phyloP scores from a whole-genome alignment of 1,140 invertebrate genomes.

The Aphaenogaster ashmeadi region DNA sequence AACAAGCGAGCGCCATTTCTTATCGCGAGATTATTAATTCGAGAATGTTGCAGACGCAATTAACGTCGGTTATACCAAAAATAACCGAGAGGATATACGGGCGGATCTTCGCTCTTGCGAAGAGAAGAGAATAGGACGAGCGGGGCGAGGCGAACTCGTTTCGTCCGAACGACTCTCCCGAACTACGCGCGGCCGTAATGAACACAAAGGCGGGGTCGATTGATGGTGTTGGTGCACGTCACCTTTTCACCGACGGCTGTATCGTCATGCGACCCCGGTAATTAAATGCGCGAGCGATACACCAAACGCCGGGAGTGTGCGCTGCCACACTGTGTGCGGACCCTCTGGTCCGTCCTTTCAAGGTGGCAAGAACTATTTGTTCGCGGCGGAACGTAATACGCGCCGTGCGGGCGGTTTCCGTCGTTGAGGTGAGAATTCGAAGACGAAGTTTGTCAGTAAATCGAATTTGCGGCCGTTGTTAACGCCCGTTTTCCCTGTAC shows the following conservation, averaged over 20 bases:
- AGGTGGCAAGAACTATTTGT: slow-evolving; percentile 24
- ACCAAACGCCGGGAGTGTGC: neutral
- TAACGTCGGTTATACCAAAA: neutral
- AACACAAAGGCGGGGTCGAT: slow-evolving; percentile 37
- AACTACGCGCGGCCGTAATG: slow-evolving; percentile 1
- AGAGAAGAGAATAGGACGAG: neutral
- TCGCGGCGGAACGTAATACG: slow-evolving; percentile 41
- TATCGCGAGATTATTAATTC: slow-evolving; percentile 21
- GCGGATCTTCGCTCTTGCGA: slow-evolving; percentile 6
- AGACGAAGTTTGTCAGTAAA: slow-evolving; percentile 53
- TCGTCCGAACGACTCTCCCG: neutral
- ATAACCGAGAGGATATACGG: neutral
- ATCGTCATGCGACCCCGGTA: slow-evolving; percentile 14
- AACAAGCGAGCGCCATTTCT: neutral
- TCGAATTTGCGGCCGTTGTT: slow-evolving; percentile 53
- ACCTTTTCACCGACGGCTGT: slow-evolving; percentile 28
- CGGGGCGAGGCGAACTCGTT: neutral
- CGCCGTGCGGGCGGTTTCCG: slow-evolving; percentile 2
- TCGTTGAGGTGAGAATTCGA: slow-evolving; percentile 39
- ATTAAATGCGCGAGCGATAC: slow-evolving; percentile 62
- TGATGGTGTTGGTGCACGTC: slow-evolving; percentile 4
- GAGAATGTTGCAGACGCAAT: slow-evolving; percentile 4
- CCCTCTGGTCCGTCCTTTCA: slow-evolving; percentile 8
- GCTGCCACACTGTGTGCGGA: neutral
- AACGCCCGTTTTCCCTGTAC: neutral